Base-by-base conservation (phyloP, 2,888 invertebrate species). In the Flexamia atlantica region DNA sequence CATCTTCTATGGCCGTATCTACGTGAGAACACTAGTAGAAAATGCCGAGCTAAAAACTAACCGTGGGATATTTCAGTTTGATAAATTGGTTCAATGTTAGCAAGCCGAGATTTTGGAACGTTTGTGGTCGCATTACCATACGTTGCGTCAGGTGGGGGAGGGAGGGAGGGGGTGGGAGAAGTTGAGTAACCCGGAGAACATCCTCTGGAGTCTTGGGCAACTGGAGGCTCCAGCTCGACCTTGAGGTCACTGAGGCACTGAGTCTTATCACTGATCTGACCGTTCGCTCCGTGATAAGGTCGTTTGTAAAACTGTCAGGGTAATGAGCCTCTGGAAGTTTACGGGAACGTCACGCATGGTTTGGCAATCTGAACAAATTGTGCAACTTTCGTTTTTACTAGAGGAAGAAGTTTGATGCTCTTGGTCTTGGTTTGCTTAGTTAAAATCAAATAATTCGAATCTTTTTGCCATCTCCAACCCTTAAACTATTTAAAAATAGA, bases 61-160 rank as follows among this genome's bases (percentile, higher is more conserved):
- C 36, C 36, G 36, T 36, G 36, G 36, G 36, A 36, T 36, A 7
- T 36, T 4, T 36, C 9, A 9, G 14, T 28, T 64, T 64, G 64
- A 64, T 30, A 64, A 64, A 64, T 64, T 12, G 14, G 64, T 64
- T 64, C 64, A 64, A 64, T 64, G 64, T 64, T 28, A 64, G 64
- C 64, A 1, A 23, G 57, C 23, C 20, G 17, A 28, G 64, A 53
- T 30, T 64, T 64, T 28, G 64, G 30, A 30, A 30, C 64, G 25
- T 64, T 64, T 64, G 64, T 64, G 64, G 64, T 30, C 30, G 30
- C 30, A 64, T 64, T 64, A 28, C 28, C 64, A 64, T 64, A 64
- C 4, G 64, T 64, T 64, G 64, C 64, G 64, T 28, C 64, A 64
- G 12, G 20, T 4, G 57, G 23, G 57, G 20, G 23, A 12, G 57